Percentiles rank a stretch among this genome's conserved stretches.
Conservation (phyloP, 2,113 vertebrate genomes). For the Eulemur macaco region DNA sequence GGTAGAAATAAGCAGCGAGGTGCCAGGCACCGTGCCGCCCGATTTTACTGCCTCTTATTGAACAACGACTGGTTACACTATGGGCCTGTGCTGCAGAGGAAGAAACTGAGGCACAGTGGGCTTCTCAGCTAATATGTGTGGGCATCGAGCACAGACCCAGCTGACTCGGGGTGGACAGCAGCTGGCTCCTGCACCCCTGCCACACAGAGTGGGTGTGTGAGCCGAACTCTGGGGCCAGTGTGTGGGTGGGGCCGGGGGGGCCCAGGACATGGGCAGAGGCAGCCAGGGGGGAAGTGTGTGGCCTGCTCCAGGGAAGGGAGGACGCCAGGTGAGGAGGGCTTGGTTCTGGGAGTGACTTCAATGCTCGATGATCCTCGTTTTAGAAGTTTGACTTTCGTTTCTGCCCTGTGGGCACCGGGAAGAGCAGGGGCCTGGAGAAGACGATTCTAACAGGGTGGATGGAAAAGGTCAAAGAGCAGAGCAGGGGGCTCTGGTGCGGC, state of each 20-base stretch:
- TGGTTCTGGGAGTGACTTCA: neutral
- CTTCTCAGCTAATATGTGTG: neutral
- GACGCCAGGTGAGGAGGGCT: neutral
- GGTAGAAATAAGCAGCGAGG: neutral
- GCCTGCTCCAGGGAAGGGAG: neutral
- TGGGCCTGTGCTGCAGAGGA: neutral
- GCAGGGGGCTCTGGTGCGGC: neutral
- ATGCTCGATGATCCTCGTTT: neutral
- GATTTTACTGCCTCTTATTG: neutral
- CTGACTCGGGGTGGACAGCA: neutral
- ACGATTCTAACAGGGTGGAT: neutral
- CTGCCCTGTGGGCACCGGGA: neutral
- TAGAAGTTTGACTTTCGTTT: neutral
- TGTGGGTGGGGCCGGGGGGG: neutral
- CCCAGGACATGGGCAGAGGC: neutral
- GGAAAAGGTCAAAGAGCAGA: neutral
- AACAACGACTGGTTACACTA: neutral
- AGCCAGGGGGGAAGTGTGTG: neutral
- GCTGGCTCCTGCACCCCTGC: neutral
- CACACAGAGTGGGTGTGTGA: neutral
- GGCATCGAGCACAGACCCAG: neutral
- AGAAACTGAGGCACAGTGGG: neutral
- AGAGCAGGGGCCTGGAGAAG: neutral
- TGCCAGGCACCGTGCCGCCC: fast-evolving
- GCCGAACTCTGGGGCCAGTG: neutral